Base-by-base conservation (phyloP, 2,888 invertebrate genomes). In the Ophioninae sp. region DNA sequence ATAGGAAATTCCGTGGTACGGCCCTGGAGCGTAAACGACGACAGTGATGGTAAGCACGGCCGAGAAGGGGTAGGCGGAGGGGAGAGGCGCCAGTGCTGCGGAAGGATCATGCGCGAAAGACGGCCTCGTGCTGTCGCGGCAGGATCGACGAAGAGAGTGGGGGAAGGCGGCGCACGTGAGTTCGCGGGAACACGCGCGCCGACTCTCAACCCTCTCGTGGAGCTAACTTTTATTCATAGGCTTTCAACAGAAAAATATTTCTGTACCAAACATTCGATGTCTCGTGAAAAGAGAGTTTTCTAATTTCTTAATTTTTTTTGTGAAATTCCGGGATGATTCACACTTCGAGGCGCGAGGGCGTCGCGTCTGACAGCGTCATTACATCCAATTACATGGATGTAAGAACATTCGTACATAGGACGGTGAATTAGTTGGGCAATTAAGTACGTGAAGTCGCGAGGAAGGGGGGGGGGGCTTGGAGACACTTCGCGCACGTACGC, bases 81-180 rank as follows among this genome's bases (percentile, higher is more conserved):
- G 41, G 0, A 6, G 41, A 6, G 8, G 7, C 41, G 41, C 8
- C 13, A 50, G 50, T 50, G 50, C 50, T 50, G 50, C 50, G 30
- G 3, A 30, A 30, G 30, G 30, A 30, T 30, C 2, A 3, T 30
- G 30, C 30, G 30, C 30, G 30, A 30, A 30, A 30, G 30, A 30
- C 30, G 3, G 30, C 30, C 8, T 50, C 13, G 50, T 50, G 50
- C 50, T 50, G 50, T 17, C 50, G 50, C 50, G 13, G 50, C 50
- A 50, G 50, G 50, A 50, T 17, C 17, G 50, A 30, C 17, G 50
- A 17, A 50, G 44, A 81, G 59, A 65, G 67, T 75, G 59, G 59
- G 41, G 23, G 79, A 76, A 59, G n/a, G 20, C 20, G 44, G 62
- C 61, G 65, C 86, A 85, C 81, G 86, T 85, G 73, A 73, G 73